These are phyloP conservation scores for Malthinus flaveolus DNA, from an alignment of 2,888 invertebrate species.

Conservation along the genomic window DNA sequence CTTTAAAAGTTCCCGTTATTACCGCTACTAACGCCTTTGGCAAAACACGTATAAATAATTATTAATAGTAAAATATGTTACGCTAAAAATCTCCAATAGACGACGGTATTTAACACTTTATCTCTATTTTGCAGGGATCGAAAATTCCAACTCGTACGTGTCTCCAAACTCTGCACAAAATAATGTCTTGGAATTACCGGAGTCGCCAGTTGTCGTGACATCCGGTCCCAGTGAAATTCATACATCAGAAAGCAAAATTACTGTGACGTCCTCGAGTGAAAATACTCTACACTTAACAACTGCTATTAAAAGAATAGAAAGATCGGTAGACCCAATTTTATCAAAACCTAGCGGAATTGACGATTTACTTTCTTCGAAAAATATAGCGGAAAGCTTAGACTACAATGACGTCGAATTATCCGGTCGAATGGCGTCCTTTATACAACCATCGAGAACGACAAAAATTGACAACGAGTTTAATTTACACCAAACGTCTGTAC, in stretches of 20 bases:
- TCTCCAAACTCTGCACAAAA: conserved; percentile 66
- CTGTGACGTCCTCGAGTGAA: conserved; percentile 37
- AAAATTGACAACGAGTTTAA: conserved; percentile 45
- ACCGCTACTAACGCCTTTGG: conserved; percentile 7
- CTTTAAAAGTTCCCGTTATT: conserved; percentile 10
- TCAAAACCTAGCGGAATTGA: conserved; percentile 58
- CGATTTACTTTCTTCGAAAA: conserved; percentile 59
- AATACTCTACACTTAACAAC: conserved; percentile 49
- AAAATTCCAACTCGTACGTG: conserved; percentile 68
- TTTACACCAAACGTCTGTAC: conserved; percentile 22
- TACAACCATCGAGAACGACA: conserved; percentile 62
- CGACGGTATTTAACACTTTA: not conserved
- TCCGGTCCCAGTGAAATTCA: conserved; percentile 40
- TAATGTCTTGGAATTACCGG: conserved; percentile 15
- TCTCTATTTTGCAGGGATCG: conserved; percentile 39
- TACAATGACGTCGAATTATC: conserved; percentile 57
- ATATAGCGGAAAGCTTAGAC: conserved; percentile 58
- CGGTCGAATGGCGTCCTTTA: conserved; percentile 50
- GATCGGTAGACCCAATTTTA: conserved; percentile 61
- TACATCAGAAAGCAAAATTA: conserved; percentile 29
- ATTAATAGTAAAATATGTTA: conserved; percentile 5
- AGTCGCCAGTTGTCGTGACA: conserved; percentile 35
- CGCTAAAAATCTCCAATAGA: not conserved
- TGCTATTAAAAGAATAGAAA: conserved; percentile 35
- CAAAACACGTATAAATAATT: not conserved